Evolutionary conservation across 2,113 vertebrate species (phyloP).

Genomic region (Calyptomena viridis): DNA sequence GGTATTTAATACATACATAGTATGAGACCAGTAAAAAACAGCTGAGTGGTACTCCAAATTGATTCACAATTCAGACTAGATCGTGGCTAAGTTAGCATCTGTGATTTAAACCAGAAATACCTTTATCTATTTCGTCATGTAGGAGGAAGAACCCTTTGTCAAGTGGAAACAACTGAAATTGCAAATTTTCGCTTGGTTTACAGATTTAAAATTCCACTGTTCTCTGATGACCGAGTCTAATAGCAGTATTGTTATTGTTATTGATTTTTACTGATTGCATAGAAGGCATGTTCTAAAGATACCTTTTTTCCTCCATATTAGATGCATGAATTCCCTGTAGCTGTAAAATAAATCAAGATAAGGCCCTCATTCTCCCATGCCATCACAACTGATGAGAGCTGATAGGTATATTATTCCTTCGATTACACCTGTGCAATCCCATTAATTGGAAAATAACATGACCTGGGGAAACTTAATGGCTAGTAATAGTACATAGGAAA

Average conservation of each 20-base stretch:
- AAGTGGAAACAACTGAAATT: neutral
- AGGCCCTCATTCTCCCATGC: neutral
- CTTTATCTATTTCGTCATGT: neutral
- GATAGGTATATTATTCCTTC: neutral
- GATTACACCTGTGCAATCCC: neutral
- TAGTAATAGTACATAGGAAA: neutral
- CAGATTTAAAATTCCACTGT: neutral
- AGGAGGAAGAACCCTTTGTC: neutral
- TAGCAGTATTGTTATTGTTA: neutral
- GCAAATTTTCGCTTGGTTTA: neutral
- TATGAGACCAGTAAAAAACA: conserved; percentile 4
- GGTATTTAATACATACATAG: neutral
- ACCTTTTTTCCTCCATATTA: neutral
- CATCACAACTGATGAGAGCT: neutral
- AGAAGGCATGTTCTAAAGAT: neutral
- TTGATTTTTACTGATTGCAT: neutral
- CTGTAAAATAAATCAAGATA: neutral
- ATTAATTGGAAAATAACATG: neutral
- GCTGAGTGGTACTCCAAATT: neutral
- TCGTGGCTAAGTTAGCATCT: neutral
- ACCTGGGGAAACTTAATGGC: neutral
- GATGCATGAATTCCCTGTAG: neutral
- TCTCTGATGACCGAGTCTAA: neutral
- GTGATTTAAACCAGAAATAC: neutral
- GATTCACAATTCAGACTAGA: neutral